phyloP scores from a whole-genome alignment of 2,888 invertebrate genomes.

The Meganola albula region DNA sequence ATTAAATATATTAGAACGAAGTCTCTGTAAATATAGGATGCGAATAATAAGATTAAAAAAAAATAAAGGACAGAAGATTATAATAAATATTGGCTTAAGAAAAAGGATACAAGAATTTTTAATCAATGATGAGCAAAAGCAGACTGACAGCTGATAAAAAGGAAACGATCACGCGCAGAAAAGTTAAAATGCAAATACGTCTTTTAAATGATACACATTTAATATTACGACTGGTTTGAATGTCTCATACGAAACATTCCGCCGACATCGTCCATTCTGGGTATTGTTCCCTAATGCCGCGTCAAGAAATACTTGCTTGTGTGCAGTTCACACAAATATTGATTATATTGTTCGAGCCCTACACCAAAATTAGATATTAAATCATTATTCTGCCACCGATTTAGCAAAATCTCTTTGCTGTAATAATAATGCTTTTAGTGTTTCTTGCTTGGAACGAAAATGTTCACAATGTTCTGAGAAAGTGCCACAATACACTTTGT shows the following conservation, averaged over 20 bases:
- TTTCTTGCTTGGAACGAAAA: conserved; percentile 10
- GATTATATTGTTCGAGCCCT: conserved; percentile 5
- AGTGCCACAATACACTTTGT: conserved; percentile 1
- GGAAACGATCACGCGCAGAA: too few relatives aligned
- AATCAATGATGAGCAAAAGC: too few relatives aligned
- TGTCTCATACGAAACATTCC: conserved; percentile 15
- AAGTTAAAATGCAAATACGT: conserved; percentile 14
- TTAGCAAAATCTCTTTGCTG: conserved; percentile 10
- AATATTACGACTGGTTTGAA: conserved; percentile 8
- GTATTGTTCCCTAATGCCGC: conserved; percentile 12
- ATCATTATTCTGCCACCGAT: conserved; percentile 5
- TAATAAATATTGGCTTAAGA: too few relatives aligned
- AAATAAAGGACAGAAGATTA: too few relatives aligned
- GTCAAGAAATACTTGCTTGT: conserved; percentile 14
- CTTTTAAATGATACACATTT: conserved; percentile 11
- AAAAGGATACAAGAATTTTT: too few relatives aligned
- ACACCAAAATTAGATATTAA: conserved; percentile 5
- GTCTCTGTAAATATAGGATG: too few relatives aligned
- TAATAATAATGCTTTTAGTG: conserved; percentile 10
- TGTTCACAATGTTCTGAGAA: conserved; percentile 10
- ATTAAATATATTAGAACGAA: too few relatives aligned
- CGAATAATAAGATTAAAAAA: too few relatives aligned
- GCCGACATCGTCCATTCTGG: conserved; percentile 15
- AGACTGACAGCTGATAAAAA: too few relatives aligned
- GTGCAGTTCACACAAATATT: conserved; percentile 10